phyloP scores from a whole-genome alignment of 2,888 invertebrate genomes.

The Esperia sulphurella region DNA sequence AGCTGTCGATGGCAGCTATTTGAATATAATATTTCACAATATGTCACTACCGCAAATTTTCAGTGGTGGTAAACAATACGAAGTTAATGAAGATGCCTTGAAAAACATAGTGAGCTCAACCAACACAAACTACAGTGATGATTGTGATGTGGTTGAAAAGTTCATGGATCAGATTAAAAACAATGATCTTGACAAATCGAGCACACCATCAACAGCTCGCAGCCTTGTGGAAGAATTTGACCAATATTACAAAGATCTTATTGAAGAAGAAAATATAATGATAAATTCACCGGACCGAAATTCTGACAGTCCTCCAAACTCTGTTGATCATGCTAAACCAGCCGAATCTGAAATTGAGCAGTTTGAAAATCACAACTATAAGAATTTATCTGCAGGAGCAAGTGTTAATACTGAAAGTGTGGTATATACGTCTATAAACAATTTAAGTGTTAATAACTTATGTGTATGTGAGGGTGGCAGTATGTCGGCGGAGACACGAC shows the following conservation, averaged over 20 bases:
- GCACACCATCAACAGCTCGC: slow-evolving; percentile 61
- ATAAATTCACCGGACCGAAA: slow-evolving; percentile 22
- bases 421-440: neutral
- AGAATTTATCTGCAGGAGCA: slow-evolving; percentile 15
- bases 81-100: slow-evolving; percentile 66
- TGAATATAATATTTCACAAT: slow-evolving; percentile 66
- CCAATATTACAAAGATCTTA: slow-evolving; percentile 55
- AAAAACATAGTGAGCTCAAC: slow-evolving; percentile 55
- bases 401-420: slow-evolving; percentile 10
- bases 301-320: neutral
- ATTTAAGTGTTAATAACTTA: slow-evolving; percentile 10
- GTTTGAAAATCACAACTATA: neutral
- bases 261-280: slow-evolving; percentile 34
- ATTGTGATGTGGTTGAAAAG: slow-evolving; percentile 41
- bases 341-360: neutral
- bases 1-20: slow-evolving; percentile 62
- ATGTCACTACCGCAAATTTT: slow-evolving; percentile 62
- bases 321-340: neutral
- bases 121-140: slow-evolving; percentile 31
- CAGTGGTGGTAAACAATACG: slow-evolving; percentile 62
- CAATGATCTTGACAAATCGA: slow-evolving; percentile 43
- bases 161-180: slow-evolving; percentile 54
- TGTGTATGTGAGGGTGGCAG: slow-evolving; percentile 18
- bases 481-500: slow-evolving; percentile 16
- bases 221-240: slow-evolving; percentile 68